phyloP scores from a whole-genome alignment of 2,888 invertebrate genomes.

The Eupeodes latifasciatus region DNA sequence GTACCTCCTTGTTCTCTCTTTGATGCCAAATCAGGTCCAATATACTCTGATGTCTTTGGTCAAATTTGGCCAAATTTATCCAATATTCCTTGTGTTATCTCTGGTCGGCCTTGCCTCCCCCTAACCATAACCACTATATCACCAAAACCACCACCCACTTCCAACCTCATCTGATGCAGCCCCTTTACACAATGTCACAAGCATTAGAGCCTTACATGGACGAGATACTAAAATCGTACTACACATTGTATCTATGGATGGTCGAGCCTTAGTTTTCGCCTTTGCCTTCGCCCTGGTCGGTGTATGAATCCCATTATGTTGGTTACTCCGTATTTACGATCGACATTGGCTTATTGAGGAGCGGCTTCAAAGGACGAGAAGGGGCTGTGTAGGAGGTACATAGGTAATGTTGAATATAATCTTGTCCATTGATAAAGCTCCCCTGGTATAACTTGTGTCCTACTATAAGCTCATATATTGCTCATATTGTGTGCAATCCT shows the following conservation, averaged over 20 bases:
- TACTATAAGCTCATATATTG: constrained; percentile 49
- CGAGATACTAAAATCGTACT: constrained; percentile 39
- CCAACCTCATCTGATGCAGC: background rate
- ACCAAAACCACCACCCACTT: constrained; percentile 3
- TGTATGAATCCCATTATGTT: constrained; percentile 54
- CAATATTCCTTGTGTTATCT: constrained; percentile 63
- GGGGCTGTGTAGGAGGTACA: background rate
- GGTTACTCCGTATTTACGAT: constrained; percentile 70
- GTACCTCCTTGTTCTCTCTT: constrained; percentile 1
- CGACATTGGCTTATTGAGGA: constrained; percentile 65
- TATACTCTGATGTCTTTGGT: constrained; percentile 8
- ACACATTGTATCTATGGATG: constrained; percentile 47
- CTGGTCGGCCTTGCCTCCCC: constrained; percentile 28
- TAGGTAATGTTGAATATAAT: constrained; percentile 23
- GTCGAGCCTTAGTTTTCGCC: constrained; percentile 30
- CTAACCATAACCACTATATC: background rate
- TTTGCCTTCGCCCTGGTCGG: background rate
- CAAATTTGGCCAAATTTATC: constrained; percentile 65
- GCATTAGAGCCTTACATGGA: constrained; percentile 42
- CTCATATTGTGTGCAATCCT: constrained; percentile 47
- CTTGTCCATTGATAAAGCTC: constrained; percentile 24
- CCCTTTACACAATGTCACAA: constrained; percentile 31
- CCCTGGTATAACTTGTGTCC: constrained; percentile 41
- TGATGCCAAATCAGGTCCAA: background rate
- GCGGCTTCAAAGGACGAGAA: background rate